Evolutionary conservation across 37 sponge, comb jelly and placozoan genomes (phyloP).

Genomic region (Dysidea cf. avara): DNA sequence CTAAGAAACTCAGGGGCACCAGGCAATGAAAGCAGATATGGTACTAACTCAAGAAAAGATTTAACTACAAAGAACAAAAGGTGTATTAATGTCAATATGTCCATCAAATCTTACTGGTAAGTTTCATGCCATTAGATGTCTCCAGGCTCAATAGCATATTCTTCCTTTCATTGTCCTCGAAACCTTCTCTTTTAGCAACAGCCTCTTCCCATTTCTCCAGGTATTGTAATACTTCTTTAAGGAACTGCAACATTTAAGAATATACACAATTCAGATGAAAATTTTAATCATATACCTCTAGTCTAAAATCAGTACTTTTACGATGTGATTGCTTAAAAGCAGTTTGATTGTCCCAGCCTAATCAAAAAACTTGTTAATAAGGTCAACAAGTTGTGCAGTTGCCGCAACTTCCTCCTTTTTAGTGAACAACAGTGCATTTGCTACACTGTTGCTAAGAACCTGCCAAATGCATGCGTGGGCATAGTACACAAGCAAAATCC

Average conservation of each 20-base stretch:
- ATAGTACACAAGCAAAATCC: too few species aligned
- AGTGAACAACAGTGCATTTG: slow-evolving; percentile 1
- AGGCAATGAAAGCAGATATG: slow-evolving; percentile 6
- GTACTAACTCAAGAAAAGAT: slow-evolving; percentile 14
- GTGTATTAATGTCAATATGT: too few species aligned
- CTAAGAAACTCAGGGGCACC: too few species aligned
- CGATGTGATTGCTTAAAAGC: too few species aligned
- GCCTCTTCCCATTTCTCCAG: slow-evolving; percentile 30
- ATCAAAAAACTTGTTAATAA: slow-evolving; percentile 4
- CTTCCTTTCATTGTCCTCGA: slow-evolving; percentile 1
- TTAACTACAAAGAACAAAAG: slow-evolving; percentile 1
- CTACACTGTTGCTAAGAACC: background rate
- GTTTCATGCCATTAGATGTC: slow-evolving; percentile 23
- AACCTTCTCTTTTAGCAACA: background rate
- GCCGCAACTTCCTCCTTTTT: background rate
- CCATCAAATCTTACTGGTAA: slow-evolving; percentile 38
- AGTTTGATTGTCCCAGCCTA: too few species aligned
- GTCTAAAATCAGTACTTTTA: too few species aligned
- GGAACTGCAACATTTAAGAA: too few species aligned
- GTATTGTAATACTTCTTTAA: too few species aligned
- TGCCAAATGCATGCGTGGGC: background rate
- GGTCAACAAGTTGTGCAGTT: background rate
- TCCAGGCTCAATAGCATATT: slow-evolving; percentile 30
- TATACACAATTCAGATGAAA: too few species aligned
- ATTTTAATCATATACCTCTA: too few species aligned